These are phyloP conservation scores for Entomyzon cyanotis DNA, from an alignment of 2,113 vertebrate genomes.

Conservation along the genomic window DNA sequence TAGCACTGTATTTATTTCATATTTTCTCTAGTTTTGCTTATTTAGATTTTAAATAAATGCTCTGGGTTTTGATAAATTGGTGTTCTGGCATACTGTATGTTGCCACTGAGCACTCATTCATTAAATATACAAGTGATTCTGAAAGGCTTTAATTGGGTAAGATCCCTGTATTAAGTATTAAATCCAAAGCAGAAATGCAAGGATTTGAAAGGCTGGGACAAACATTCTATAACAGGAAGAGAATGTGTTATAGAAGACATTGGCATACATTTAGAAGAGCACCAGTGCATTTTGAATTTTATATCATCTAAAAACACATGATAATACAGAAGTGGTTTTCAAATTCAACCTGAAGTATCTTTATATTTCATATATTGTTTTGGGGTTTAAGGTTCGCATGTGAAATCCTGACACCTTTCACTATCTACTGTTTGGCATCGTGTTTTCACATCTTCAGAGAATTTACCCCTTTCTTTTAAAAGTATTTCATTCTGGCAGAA, in stretches of 20 bases:
- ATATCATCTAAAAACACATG: background rate
- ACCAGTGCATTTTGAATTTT: background rate
- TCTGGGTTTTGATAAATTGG: background rate
- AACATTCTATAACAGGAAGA: background rate
- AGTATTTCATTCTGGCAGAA: background rate
- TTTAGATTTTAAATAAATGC: background rate
- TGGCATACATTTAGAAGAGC: background rate
- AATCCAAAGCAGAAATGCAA: background rate
- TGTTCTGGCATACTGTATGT: background rate
- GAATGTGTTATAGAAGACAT: background rate
- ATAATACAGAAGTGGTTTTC: background rate
- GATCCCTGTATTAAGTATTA: background rate
- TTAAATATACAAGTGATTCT: background rate
- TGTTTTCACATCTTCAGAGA: background rate
- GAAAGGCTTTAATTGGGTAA: background rate
- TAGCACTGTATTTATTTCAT: background rate
- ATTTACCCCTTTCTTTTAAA: background rate
- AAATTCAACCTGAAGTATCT: background rate
- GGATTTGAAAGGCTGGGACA: background rate
- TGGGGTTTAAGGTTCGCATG: background rate
- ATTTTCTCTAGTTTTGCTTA: background rate
- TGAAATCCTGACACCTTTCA: background rate
- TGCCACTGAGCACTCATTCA: background rate
- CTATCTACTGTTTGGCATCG: background rate
- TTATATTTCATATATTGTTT: background rate